Conservation (phyloP, 2,113 vertebrate species). For the Scolopax mira region DNA sequence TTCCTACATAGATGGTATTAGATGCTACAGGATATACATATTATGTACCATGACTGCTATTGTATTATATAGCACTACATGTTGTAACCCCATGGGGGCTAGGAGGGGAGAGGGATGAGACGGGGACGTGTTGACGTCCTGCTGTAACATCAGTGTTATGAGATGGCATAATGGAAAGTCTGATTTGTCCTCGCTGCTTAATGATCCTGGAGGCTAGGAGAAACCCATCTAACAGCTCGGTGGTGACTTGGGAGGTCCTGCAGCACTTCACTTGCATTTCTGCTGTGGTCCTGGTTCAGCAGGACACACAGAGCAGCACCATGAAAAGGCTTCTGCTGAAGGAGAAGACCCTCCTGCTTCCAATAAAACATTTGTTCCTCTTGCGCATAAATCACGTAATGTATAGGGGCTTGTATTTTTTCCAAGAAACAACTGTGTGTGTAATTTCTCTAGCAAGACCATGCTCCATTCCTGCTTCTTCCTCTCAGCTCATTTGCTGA, state of each 20-base stretch:
- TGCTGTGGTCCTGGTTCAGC: not conserved
- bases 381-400: not conserved
- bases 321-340: not conserved
- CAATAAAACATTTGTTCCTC: not conserved
- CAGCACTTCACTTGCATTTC: not conserved
- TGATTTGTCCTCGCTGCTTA: not conserved
- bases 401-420: not conserved
- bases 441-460: not conserved
- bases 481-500: not conserved
- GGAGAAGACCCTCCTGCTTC: not conserved
- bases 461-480: not conserved
- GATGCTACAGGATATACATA: not conserved
- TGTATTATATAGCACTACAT: not conserved
- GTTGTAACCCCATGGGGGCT: not conserved
- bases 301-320: not conserved
- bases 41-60: not conserved
- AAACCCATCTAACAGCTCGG: not conserved
- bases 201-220: not conserved
- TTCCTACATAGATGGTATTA: not conserved
- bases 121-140: not conserved
- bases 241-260: not conserved
- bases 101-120: not conserved
- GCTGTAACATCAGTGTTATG: rapidly evolving
- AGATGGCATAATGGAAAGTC: not conserved
- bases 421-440: not conserved